Conservation (phyloP, 2,888 invertebrate genomes). For the Aromia moschata region DNA sequence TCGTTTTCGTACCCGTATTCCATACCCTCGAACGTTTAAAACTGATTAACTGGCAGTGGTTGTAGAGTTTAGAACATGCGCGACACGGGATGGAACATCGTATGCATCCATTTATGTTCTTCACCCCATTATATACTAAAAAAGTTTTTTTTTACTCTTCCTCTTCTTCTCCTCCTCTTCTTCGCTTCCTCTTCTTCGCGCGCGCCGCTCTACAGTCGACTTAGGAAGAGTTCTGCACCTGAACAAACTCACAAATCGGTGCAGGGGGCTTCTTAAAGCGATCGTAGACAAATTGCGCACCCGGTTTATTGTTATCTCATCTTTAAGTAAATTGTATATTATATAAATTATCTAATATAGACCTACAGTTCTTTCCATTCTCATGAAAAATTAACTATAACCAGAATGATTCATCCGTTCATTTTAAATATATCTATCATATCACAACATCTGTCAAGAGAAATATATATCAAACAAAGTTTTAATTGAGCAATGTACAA, state of each 20-base stretch:
- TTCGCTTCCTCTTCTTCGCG: background rate
- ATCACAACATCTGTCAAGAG: constrained; percentile 56
- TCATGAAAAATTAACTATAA: constrained; percentile 59
- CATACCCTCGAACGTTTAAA: constrained; percentile 50
- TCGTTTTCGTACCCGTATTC: too few species aligned
- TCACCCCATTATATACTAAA: constrained; percentile 30
- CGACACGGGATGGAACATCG: constrained; percentile 35
- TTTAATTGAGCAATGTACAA: constrained; percentile 63
- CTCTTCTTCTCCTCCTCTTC: background rate
- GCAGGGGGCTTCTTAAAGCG: constrained; percentile 45
- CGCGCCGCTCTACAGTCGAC: constrained; percentile 32
- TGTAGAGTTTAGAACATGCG: constrained; percentile 54
- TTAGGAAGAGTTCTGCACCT: constrained; percentile 35
- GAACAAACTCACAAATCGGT: constrained; percentile 43
- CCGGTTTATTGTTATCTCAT: constrained; percentile 38
- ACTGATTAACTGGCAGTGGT: constrained; percentile 57
- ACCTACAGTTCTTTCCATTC: constrained; percentile 62
- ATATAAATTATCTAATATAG: constrained; percentile 63
- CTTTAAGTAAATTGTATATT: constrained; percentile 39
- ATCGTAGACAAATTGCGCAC: constrained; percentile 39
- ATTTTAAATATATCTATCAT: constrained; percentile 48
- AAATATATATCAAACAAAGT: constrained; percentile 52
- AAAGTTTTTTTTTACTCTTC: constrained; percentile 14
- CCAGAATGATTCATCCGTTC: constrained; percentile 45
- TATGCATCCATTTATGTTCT: constrained; percentile 33